Evolutionary conservation across 2,888 invertebrate genomes (phyloP).

Genomic region (Andrena marginata): DNA sequence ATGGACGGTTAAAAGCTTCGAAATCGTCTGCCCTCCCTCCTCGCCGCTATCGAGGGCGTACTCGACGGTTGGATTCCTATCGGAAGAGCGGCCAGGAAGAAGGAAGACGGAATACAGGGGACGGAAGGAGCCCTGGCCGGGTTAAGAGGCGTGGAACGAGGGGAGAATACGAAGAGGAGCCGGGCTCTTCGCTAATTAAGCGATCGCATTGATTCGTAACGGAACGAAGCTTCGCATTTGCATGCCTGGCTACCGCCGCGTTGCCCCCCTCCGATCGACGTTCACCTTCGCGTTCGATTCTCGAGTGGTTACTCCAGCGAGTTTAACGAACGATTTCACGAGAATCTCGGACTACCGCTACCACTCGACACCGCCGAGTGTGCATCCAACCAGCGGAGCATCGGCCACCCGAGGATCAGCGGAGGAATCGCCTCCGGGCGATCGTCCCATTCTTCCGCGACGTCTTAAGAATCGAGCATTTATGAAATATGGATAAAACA

Average conservation of each 20-base stretch:
- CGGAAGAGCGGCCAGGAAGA: slow-evolving; percentile 52
- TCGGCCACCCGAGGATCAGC: background rate
- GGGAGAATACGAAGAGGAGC: slow-evolving; percentile 51
- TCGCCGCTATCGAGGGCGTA: slow-evolving; percentile 54
- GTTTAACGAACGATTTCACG: slow-evolving; percentile 61
- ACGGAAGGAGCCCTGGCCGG: slow-evolving; percentile 19
- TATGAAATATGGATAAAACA: background rate
- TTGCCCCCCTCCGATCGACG: slow-evolving; percentile 41
- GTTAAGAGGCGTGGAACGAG: slow-evolving; percentile 50
- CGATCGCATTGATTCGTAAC: slow-evolving; percentile 74
- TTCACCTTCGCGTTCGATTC: slow-evolving; percentile 61
- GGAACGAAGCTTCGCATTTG: slow-evolving; percentile 67
- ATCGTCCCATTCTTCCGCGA: background rate
- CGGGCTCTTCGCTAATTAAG: slow-evolving; percentile 73
- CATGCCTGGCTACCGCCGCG: slow-evolving; percentile 60
- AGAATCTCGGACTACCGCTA: slow-evolving; percentile 48
- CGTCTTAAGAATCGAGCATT: slow-evolving; percentile 3
- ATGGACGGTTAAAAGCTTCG: slow-evolving; percentile 71
- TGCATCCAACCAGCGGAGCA: slow-evolving; percentile 7
- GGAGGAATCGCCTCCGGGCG: background rate
- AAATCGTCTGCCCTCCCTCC: slow-evolving; percentile 53
- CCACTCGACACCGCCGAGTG: slow-evolving; percentile 33
- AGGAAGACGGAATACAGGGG: slow-evolving; percentile 43
- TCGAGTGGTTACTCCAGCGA: slow-evolving; percentile 57
- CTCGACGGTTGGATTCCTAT: slow-evolving; percentile 63